Evolutionary conservation across 2,113 vertebrate species (phyloP), one percentile per base, ranked within the genome.

Genomic region (Harpagus bidentatus): DNA sequence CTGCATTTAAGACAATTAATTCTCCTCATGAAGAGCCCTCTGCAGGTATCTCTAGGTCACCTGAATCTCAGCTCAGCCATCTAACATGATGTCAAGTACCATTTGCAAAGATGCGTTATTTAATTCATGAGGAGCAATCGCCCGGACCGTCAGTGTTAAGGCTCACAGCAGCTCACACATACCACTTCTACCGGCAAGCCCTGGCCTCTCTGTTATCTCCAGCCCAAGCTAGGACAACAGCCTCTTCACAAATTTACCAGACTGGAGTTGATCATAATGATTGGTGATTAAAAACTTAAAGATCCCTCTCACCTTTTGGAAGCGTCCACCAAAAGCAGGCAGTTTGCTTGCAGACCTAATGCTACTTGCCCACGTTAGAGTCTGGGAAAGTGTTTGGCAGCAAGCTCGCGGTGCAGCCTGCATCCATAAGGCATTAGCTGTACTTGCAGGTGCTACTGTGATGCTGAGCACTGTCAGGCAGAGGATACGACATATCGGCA

Each of bases 101-200:
- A 43, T 43, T 95, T 90, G 52, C 55, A 92, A 84, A 72, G 59
- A 62, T 7, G 2, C 2, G 3, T 43, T 81, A 61, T 61, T 74
- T 89, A 81, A 92, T 87, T 72, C 65, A 65, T 7, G 45, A 71
- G 42, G 12, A 72, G 28, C 43, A 38, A 74, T 23, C 0, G 0
- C 34, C 38, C 0, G 0, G 66, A 31, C 38, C 0, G 0, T 6
- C 66, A 53, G 36, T 11, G 42, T 10, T 69, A 50, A 95, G 63
- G 34, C 22, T 71, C 52, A 23, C 38, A 55, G 72, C 45, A 89
- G 77, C 29, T 69, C 56, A n/a, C 65, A 65, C 0, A 3, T 16
- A 16, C 29, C 74, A 45, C 67, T 56, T 74, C 67, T 9, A 25
- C 32, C 62, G 42, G 62, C 56, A 56, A 92, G 56, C 40, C 36